Evolutionary conservation across 2,888 invertebrate species (phyloP).

Genomic region (Polydrusus cervinus): DNA sequence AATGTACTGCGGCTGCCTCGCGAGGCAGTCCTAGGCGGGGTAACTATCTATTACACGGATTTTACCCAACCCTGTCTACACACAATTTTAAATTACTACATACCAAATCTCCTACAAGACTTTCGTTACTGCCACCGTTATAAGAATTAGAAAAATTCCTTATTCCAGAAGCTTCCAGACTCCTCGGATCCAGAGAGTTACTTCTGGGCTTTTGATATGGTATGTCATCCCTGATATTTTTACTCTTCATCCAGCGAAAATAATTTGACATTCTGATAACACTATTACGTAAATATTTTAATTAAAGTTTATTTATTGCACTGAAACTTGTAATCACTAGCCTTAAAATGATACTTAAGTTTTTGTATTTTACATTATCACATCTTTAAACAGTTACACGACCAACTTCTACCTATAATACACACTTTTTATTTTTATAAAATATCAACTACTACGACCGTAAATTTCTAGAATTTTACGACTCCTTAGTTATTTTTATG

Average conservation of each 20-base stretch:
- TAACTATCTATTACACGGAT: too few species aligned
- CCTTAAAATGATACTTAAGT: not conserved
- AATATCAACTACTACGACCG: not conserved
- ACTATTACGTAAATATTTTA: not conserved
- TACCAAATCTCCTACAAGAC: conserved; percentile 51
- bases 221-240: conserved; percentile 62
- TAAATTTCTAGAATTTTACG: conserved; percentile 4
- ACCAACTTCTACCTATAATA: not conserved
- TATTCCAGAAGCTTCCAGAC: conserved; percentile 79
- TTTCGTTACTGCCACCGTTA: conserved; percentile 29
- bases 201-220: conserved; percentile 78
- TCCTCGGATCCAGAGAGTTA: conserved; percentile 82
- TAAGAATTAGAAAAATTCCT: conserved; percentile 53
- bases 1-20: too few species aligned
- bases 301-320: not conserved
- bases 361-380: conserved; percentile 3
- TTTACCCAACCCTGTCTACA: too few species aligned
- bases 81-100: conserved; percentile 1
- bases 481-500: not conserved
- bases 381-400: not conserved
- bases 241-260: conserved; percentile 71
- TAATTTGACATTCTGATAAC: conserved; percentile 63
- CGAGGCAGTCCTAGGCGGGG: too few species aligned
- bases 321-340: not conserved
- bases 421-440: not conserved